A percentile compares a stretch with the other conserved stretches of the same genome.
phyloP scores from a whole-genome alignment of 1,140 invertebrate species.

The Leptinotarsa texana region DNA sequence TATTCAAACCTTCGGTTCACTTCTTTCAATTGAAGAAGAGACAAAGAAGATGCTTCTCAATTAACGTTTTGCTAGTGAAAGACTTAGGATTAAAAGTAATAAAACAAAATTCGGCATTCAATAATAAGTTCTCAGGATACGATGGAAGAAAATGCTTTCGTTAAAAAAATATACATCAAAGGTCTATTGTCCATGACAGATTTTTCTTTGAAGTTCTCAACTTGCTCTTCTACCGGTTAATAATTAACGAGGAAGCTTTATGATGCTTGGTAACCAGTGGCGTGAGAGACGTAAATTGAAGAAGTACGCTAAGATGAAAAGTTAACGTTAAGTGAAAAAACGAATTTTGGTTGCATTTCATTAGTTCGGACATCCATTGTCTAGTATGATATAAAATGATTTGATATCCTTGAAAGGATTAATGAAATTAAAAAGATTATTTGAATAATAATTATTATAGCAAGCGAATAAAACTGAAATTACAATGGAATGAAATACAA shows the following conservation, averaged over 20 bases:
- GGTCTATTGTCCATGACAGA: slow-evolving; percentile 51
- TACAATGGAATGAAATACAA: too few species aligned
- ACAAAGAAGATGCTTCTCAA: slow-evolving; percentile 19
- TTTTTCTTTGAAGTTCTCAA: slow-evolving; percentile 48
- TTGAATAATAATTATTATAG: too few species aligned
- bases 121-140: slow-evolving; percentile 30
- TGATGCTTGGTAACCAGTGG: slow-evolving; percentile 9
- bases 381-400: too few species aligned
- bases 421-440: too few species aligned
- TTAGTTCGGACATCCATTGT: too few species aligned
- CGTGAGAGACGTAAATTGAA: not conserved
- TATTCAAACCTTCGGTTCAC: too few species aligned
- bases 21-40: not conserved
- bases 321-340: not conserved
- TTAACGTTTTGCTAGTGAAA: slow-evolving; percentile 32
- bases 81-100: slow-evolving; percentile 40
- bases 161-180: slow-evolving; percentile 45
- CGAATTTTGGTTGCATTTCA: too few species aligned
- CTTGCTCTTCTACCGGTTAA: slow-evolving; percentile 50
- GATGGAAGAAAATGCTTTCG: slow-evolving; percentile 29
- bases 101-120: slow-evolving; percentile 40
- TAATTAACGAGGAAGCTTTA: slow-evolving; percentile 52
- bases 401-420: too few species aligned
- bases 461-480: too few species aligned
- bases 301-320: not conserved